Percentiles rank a stretch among this genome's conserved stretches.
These are phyloP conservation scores for Conchocele bisecta DNA, from an alignment of 2,888 invertebrate genomes.

Conservation along the genomic window DNA sequence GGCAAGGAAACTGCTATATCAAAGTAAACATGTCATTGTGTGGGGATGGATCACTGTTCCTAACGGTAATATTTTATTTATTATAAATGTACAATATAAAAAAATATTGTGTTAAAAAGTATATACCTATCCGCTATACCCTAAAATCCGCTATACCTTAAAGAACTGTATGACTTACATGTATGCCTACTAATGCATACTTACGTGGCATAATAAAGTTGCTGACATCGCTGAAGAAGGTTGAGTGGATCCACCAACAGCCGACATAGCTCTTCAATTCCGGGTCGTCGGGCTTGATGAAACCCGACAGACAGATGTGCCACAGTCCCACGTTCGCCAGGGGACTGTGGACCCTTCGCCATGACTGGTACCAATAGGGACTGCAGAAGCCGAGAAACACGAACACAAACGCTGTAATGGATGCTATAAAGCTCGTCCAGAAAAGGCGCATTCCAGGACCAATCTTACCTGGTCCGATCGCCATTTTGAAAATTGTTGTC, in stretches of 20 bases:
- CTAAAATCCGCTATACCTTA: too few relatives aligned
- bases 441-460: conserved; percentile 63
- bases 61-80: too few relatives aligned
- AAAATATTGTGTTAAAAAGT: too few relatives aligned
- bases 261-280: conserved; percentile 75
- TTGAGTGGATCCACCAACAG: conserved; percentile 79
- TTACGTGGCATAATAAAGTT: conserved; percentile 75
- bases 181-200: too few relatives aligned
- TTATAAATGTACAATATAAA: too few relatives aligned
- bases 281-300: conserved; percentile 73
- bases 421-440: conserved; percentile 62
- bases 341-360: conserved; percentile 76
- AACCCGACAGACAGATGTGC: conserved; percentile 77
- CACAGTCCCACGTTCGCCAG: conserved; percentile 76
- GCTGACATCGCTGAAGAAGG: conserved; percentile 69
- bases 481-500: conserved; percentile 57
- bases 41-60: too few relatives aligned
- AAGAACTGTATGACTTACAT: too few relatives aligned
- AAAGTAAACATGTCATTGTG: too few relatives aligned
- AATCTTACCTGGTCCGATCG: conserved; percentile 46
- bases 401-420: conserved; percentile 63
- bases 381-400: conserved; percentile 74
- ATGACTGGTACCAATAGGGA: conserved; percentile 78
- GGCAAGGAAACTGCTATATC: too few relatives aligned
- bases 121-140: too few relatives aligned